Base-by-base conservation (phyloP, 2,888 invertebrate species). In the Phorcus lineatus region DNA sequence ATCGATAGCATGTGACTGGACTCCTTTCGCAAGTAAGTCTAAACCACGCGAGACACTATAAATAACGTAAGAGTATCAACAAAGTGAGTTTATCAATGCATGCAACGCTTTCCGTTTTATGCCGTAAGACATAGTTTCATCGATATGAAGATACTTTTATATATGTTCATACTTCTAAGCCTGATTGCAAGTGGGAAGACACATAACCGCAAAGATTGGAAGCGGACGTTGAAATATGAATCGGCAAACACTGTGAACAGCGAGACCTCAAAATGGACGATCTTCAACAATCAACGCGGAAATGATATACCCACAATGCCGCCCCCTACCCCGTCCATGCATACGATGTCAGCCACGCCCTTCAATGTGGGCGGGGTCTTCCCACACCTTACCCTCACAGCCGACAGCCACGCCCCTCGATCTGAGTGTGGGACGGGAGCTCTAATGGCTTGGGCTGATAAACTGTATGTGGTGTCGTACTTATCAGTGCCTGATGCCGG, bases 391-490 rank as follows among this genome's bases (percentile, higher is more conserved):
- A 47, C 81, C 53, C 82, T 53, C 2, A 84, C 81, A 9, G 85
- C 85, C 17, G 81, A 82, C 24, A 85, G 83, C 47, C 83, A 76
- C 7, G 80, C 81, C 9, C 74, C n/a, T 7, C 74, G 85, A 16
- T 78, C 82, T 22, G 83, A 85, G 47, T 81, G 84, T 80, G 85
- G 85, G 2, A 85, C 80, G 9, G 85, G 85, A n/a, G 85, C 85
- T 1, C 57, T 84, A 47, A 85, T 85, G 85, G 80, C 85, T 0
- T 85, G 85, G 85, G 80, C 78, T n/a, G 83, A 85, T 22, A 82
- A 81, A 28, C 81, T 85, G 22, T 85, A 85, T 76, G 79, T 85
- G 81, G 83, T 84, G 24, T 82, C 83, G 19, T 85, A 84, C 74
- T 57, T 85, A 75, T 83, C 85, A 0, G 80, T 70, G 0, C 83